phyloP scores from a whole-genome alignment of 2,888 invertebrate species.

The Bugula neritina region DNA sequence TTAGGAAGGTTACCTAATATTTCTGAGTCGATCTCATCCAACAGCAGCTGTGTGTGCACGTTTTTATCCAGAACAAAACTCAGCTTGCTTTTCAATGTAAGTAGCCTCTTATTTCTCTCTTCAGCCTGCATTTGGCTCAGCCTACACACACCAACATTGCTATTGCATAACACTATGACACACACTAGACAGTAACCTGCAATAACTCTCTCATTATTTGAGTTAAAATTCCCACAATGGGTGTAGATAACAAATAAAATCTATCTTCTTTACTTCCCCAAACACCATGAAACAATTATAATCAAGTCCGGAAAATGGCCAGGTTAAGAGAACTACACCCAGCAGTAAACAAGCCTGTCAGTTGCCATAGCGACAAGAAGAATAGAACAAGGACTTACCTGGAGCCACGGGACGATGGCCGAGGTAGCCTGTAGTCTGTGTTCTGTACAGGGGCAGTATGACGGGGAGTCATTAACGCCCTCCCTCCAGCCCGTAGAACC shows the following conservation, averaged over 20 bases:
- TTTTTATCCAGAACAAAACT: slow-evolving; percentile 13
- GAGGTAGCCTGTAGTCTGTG: slow-evolving; percentile 13
- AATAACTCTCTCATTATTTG: too few species aligned
- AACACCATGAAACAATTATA: too few species aligned
- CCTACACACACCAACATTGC: background rate
- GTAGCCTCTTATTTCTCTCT: background rate
- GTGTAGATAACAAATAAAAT: too few species aligned
- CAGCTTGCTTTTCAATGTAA: slow-evolving; percentile 10
- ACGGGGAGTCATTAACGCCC: background rate
- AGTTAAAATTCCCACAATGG: too few species aligned
- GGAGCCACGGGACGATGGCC: background rate
- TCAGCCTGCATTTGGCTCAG: background rate
- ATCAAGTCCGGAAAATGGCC: too few species aligned
- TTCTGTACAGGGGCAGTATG: background rate
- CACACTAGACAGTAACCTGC: too few species aligned
- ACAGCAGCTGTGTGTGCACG: slow-evolving; percentile 11
- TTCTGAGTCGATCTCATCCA: slow-evolving; percentile 14
- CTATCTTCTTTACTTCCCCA: too few species aligned
- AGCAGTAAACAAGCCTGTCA: too few species aligned
- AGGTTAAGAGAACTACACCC: too few species aligned
- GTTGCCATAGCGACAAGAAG: too few species aligned
- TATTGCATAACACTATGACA: too few species aligned
- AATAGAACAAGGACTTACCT: too few species aligned
- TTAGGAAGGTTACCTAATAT: slow-evolving; percentile 12
- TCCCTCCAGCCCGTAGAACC: slow-evolving; percentile 15